Evolutionary conservation across 1,140 invertebrate species (phyloP), one percentile per base, ranked within the genome.

Genomic region (Drosophila equinoxialis): DNA sequence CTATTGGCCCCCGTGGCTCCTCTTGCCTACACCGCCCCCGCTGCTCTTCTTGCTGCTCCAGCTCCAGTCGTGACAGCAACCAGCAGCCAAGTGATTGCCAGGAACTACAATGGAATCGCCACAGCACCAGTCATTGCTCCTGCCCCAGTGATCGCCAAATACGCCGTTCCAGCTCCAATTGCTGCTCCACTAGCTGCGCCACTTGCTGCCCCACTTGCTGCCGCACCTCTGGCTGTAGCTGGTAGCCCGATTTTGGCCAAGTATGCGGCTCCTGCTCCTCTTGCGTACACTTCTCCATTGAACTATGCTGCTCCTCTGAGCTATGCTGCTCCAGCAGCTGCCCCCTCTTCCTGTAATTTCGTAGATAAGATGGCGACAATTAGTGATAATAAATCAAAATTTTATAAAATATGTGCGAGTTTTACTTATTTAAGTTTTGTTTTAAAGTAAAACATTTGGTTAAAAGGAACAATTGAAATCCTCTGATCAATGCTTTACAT

Each of bases 1-100:
- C 74, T 87, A 7, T 37, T 80, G 20, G 48, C 65, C 48, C 23
- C 54, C 4, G 42, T 45, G 0, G 69, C 82, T 60, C 48, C 76
- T 61, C 7, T 59, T 14, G 86, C 74, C 72, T 48, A 75, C 79
- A 14, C 13, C n/a, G 51, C 74, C 20, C 69, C 77, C 20, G 20
- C 58, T 48, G 71, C 92, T 33, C 90, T 91, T 13, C 68, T 91
- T 8, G 81, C 81, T 30, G 74, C 91, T 6, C 86, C 87, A 17
- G 74, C 91, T n/a, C 90, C 91, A 14, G 74, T 91, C 1, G 67
- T 92, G 30, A 92, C 92, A 30, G 92, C 93, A n/a, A 85, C 82
- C 26, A 93, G 92, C 65, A 93, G 92, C 26, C 93, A 93, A 74
- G 90, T 91, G n/a, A n/a, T n/a, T n/a, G n/a, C 92, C 54, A 90